phyloP scores from a whole-genome alignment of 2,888 invertebrate species.

The Dorcus hopei region DNA sequence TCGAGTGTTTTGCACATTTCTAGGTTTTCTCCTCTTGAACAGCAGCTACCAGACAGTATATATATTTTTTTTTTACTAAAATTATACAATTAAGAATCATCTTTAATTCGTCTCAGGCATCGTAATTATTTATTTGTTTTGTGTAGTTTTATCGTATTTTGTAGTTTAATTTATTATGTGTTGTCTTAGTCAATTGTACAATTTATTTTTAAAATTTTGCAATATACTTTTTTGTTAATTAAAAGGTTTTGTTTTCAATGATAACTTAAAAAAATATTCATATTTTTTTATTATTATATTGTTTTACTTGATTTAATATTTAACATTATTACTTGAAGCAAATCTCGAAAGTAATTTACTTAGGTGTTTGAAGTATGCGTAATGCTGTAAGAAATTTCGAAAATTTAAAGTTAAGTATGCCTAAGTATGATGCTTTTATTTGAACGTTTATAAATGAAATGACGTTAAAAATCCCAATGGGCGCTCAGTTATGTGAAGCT shows the following conservation, averaged over 20 bases:
- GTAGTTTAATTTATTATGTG: constrained; percentile 19
- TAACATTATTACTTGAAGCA: too few relatives aligned
- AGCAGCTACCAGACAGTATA: constrained; percentile 9
- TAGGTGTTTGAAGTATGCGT: too few relatives aligned
- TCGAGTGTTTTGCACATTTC: constrained; percentile 18
- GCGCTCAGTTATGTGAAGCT: too few relatives aligned
- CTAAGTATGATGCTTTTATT: too few relatives aligned
- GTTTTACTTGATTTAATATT: too few relatives aligned
- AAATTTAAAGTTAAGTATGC: too few relatives aligned
- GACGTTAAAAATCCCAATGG: too few relatives aligned
- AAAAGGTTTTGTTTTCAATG: not conserved
- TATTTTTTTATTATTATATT: too few relatives aligned
- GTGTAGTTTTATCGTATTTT: constrained; percentile 7
- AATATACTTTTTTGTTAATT: not conserved
- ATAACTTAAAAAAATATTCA: too few relatives aligned
- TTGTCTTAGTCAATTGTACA: constrained; percentile 17
- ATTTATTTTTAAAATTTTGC: constrained; percentile 3
- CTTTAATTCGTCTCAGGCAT: constrained; percentile 13
- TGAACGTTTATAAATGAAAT: too few relatives aligned
- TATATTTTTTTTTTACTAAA: not conserved
- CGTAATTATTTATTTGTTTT: constrained; percentile 12
- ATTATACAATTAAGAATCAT: not conserved
- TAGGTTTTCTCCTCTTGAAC: constrained; percentile 15
- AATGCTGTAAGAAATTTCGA: too few relatives aligned
- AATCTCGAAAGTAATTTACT: too few relatives aligned